phyloP scores from a whole-genome alignment of 2,888 invertebrate species.

The Lottia scabra region DNA sequence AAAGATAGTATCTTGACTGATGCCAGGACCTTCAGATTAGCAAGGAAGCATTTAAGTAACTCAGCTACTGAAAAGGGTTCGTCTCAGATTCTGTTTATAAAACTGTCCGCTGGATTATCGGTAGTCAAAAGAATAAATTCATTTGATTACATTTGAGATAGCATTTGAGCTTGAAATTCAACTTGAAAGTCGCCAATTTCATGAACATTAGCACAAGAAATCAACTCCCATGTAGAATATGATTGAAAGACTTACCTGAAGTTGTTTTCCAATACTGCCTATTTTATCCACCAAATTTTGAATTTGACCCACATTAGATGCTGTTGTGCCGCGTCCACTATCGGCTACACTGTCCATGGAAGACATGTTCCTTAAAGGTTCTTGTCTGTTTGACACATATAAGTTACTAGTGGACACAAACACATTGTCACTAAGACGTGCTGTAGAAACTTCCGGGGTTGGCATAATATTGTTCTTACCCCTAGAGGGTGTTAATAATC shows the following conservation, averaged over 20 bases:
- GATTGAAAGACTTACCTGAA: constrained; percentile 40
- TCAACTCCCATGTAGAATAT: no score
- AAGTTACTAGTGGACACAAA: constrained; percentile 12
- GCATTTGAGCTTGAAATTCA: no score
- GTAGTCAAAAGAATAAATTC: no score
- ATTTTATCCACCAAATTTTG: constrained; percentile 40
- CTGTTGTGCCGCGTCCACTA: constrained; percentile 45
- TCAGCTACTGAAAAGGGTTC: no score
- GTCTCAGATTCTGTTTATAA: no score
- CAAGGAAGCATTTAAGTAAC: no score
- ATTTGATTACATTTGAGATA: no score
- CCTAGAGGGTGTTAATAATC: constrained; percentile 10
- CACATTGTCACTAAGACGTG: not conserved
- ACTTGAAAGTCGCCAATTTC: no score
- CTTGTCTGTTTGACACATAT: not conserved
- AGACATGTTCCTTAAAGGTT: not conserved
- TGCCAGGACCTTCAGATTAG: no score
- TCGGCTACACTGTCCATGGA: constrained; percentile 41
- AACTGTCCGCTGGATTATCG: no score
- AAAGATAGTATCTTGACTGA: no score
- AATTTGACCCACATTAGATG: constrained; percentile 28
- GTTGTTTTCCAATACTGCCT: constrained; percentile 50
- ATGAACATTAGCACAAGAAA: no score
- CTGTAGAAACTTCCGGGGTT: not conserved
- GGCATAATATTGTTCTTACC: not conserved